These are phyloP conservation scores for Cancer borealis DNA, from an alignment of 2,888 invertebrate genomes.

Conservation along the genomic window DNA sequence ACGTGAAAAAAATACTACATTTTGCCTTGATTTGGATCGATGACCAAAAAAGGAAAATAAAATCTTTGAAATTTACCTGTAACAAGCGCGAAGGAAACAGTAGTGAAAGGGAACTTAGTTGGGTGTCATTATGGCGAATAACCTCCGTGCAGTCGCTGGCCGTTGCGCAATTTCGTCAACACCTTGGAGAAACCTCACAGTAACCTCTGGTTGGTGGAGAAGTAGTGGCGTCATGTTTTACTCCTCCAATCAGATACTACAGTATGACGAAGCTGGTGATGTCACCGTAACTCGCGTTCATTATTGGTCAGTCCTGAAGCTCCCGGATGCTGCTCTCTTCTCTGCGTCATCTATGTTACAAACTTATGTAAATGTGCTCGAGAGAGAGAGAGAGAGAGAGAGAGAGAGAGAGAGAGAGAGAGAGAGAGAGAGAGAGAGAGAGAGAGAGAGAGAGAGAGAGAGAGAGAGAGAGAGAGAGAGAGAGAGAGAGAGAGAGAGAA, in stretches of 20 bases:
- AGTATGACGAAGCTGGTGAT: neutral
- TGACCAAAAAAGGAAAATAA: neutral
- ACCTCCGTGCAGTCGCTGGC: conserved; percentile 45
- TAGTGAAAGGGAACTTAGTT: conserved; percentile 27
- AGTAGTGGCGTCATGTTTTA: conserved; percentile 31
- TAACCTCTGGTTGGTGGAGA: conserved; percentile 37
- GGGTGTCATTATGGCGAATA: conserved; percentile 44
- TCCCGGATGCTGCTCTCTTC: conserved; percentile 51
- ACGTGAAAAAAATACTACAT: neutral
- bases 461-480: no score
- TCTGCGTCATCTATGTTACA: conserved; percentile 21
- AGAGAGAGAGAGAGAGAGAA: no score
- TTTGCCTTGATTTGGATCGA: neutral
- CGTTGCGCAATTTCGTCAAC: conserved; percentile 56
- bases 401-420: neutral
- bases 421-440: neutral
- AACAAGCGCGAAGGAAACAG: no score
- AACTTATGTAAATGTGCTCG: neutral
- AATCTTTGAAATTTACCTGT: neutral
- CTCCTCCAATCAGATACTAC: conserved; percentile 39
- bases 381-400: neutral
- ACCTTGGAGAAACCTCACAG: conserved; percentile 49
- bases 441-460: no score
- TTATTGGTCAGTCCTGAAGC: conserved; percentile 26
- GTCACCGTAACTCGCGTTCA: neutral